Evolutionary conservation across 2,113 vertebrate species (phyloP).

Genomic region (Thamnaconus septentrionalis): DNA sequence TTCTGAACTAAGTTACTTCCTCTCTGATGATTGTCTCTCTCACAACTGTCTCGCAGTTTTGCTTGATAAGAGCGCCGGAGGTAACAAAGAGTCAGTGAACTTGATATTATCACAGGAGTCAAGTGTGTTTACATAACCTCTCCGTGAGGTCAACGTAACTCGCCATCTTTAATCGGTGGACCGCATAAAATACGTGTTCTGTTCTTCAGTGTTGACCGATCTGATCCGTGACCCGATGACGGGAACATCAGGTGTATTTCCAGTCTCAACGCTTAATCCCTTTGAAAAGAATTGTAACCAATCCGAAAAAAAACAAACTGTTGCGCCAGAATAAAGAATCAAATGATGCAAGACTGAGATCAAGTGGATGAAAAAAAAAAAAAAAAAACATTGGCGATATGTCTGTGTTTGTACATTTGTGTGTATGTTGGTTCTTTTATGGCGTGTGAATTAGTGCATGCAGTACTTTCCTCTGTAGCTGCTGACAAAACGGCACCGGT

Average conservation of each 20-base stretch:
- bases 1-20: too few species aligned
- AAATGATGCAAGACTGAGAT: slow-evolving; percentile 43
- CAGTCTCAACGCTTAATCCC: slow-evolving; percentile 23
- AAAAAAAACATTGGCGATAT: slow-evolving; percentile 25
- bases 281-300: slow-evolving; percentile 31
- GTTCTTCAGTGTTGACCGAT: too few species aligned
- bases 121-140: slow-evolving; percentile 32
- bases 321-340: slow-evolving; percentile 27
- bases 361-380: slow-evolving; percentile 20
- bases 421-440: slow-evolving; percentile 51
- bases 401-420: slow-evolving; percentile 56
- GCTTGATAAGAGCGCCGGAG: neutral
- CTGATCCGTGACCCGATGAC: too few species aligned
- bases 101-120: neutral
- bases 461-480: slow-evolving; percentile 69
- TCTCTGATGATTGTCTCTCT: neutral
- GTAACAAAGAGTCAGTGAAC: slow-evolving; percentile 22
- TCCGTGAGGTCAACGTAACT: slow-evolving; percentile 29
- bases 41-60: too few species aligned
- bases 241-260: neutral
- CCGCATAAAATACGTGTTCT: neutral
- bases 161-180: slow-evolving; percentile 3
- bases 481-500: slow-evolving; percentile 58
- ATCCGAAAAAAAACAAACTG: slow-evolving; percentile 24
- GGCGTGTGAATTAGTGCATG: slow-evolving; percentile 76